phyloP scores from a whole-genome alignment of 2,797 vertebrate species.

The Champsocephalus esox region DNA sequence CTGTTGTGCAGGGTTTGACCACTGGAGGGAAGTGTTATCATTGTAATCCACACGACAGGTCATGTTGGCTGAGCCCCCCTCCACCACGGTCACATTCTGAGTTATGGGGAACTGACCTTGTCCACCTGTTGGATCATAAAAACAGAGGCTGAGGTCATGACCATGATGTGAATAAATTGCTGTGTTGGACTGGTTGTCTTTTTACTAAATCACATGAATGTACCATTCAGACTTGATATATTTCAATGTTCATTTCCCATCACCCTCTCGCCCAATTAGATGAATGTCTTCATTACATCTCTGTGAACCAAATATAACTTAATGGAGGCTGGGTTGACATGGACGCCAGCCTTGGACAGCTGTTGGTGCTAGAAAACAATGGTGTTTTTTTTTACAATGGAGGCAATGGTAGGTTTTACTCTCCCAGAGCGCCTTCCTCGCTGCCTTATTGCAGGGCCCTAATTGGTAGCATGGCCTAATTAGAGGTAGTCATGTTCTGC shows the following conservation, averaged over 20 bases:
- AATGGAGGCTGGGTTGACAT: slow-evolving; percentile 33
- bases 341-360: slow-evolving; percentile 49
- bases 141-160: slow-evolving; percentile 57
- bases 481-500: slow-evolving; percentile 83
- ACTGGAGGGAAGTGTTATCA: slow-evolving; percentile 99
- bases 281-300: slow-evolving; percentile 41
- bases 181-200: slow-evolving; percentile 20
- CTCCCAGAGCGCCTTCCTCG: slow-evolving; percentile 56
- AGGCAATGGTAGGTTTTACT: slow-evolving; percentile 67
- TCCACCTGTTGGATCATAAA: slow-evolving; percentile 72
- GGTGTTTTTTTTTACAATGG: slow-evolving; percentile 29
- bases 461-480: slow-evolving; percentile 86
- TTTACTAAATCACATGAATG: slow-evolving; percentile 37
- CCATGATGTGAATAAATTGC: slow-evolving; percentile 36
- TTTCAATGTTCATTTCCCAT: slow-evolving; percentile 45
- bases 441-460: slow-evolving; percentile 75
- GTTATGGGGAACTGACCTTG: slow-evolving; percentile 95
- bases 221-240: slow-evolving; percentile 34
- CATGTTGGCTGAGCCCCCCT: slow-evolving; percentile 95
- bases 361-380: slow-evolving; percentile 42
- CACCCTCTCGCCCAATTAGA: slow-evolving; percentile 25
- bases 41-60: slow-evolving; percentile 99
- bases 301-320: slow-evolving; percentile 38
- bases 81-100: slow-evolving; percentile 97
- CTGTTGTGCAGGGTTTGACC: slow-evolving; percentile 99